These are phyloP conservation scores for Rhynchotus rufescens DNA, from an alignment of 2,797 vertebrate genomes.

Conservation along the genomic window DNA sequence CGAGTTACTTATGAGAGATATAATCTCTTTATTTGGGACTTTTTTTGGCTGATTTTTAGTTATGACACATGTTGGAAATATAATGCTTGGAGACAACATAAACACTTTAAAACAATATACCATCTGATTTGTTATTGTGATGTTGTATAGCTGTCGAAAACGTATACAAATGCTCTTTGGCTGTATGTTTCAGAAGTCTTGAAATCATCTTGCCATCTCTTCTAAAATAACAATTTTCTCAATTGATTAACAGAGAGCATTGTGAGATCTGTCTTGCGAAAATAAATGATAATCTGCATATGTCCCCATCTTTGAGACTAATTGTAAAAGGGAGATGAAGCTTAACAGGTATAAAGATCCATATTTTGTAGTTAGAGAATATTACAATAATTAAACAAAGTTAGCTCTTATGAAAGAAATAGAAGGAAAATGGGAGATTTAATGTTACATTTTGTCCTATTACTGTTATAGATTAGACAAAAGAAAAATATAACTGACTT, in stretches of 20 bases:
- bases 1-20: background rate
- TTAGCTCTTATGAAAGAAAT: too few species aligned
- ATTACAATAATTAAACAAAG: too few species aligned
- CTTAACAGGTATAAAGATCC: background rate
- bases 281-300: background rate
- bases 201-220: background rate
- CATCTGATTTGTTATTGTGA: constrained; percentile 10
- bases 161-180: background rate
- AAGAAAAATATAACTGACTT: background rate
- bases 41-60: constrained; percentile 7
- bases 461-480: background rate
- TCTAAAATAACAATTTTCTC: background rate
- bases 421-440: background rate
- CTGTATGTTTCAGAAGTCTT: background rate
- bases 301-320: background rate
- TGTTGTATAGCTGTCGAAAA: constrained; percentile 8
- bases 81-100: background rate
- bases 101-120: background rate
- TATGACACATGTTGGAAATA: background rate
- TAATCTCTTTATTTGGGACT: background rate
- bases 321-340: background rate
- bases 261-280: background rate
- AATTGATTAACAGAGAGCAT: background rate
- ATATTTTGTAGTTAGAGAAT: background rate
- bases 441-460: background rate